Base-by-base conservation (phyloP, 1,140 invertebrate species). In the Drosophila littoralis region DNA sequence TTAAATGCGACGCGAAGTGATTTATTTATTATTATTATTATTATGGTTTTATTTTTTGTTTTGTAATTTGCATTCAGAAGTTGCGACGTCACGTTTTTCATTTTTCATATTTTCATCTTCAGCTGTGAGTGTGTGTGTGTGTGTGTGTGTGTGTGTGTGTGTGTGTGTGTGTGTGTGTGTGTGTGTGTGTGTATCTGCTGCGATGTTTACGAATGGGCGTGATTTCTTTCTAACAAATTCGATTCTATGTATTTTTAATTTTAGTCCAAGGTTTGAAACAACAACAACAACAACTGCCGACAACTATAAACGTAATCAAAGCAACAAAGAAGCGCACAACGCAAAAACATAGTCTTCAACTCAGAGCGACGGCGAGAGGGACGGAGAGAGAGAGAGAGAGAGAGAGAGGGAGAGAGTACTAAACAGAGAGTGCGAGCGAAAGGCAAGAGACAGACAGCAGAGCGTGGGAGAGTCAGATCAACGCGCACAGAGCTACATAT, bases 221-320 rank as follows among this genome's bases (percentile, higher is more conserved):
- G 68, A 74, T 78, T 81, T 81, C 63, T 66, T 83, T 72, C 82
- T 90, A 81, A 88, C 79, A 77, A 83, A 74, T 73, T 82, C 58
- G 66, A 63, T 76, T 81, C 79, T 82, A 48, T 82, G 55, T 81
- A 79, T 83, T 88, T 90, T 90, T 91, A 81, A 90, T 90, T 90
- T 90, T 90, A 90, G 86, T 90, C 86, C 88, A 90, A 91, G 86
- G 86, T 90, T 90, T 90, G 63, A 83, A 90, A 79, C 79, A 90
- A 90, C 69, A 84, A 83, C 69, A 55, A 65, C 50, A 57, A 66
- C 35, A 72, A 48, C 42, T 54, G 73, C 64, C 52, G 46, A 48
- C 59, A 66, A 71, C 74, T 77, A 84, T 64, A 80, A 77, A 80
- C 81, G 82, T 78, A 86, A 85, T 86, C 78, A 70, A 78, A 81